phyloP scores from a whole-genome alignment of 2,797 vertebrate genomes.

The Chaunax sp. region DNA sequence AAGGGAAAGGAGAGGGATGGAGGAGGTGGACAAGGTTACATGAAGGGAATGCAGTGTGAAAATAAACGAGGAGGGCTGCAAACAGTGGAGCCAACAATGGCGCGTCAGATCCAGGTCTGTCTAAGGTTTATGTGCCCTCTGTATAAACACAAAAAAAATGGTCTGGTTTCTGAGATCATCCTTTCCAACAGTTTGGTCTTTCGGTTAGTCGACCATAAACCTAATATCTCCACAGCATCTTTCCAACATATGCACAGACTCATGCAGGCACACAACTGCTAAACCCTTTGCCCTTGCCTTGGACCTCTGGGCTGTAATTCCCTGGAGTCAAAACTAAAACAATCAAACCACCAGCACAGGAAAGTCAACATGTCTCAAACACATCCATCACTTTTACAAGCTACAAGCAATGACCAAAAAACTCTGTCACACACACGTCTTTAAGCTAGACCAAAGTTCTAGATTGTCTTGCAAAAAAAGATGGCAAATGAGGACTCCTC shows the following conservation, averaged over 20 bases:
- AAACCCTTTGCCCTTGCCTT: slow-evolving; percentile 38
- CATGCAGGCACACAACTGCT: slow-evolving; percentile 9
- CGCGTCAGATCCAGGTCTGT: slow-evolving; percentile 43
- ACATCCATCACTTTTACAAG: slow-evolving; percentile 41
- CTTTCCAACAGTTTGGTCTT: slow-evolving; percentile 52
- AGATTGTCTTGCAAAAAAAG: slow-evolving; percentile 16
- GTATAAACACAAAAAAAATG: slow-evolving; percentile 58
- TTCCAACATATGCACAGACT: slow-evolving; percentile 1
- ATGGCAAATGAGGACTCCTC: slow-evolving; percentile 7
- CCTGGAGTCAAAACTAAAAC: slow-evolving; percentile 65
- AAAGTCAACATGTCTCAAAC: slow-evolving; percentile 63
- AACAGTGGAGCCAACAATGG: slow-evolving; percentile 50
- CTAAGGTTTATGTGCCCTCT: slow-evolving; percentile 41
- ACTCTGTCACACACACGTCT: slow-evolving; percentile 11
- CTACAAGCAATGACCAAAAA: slow-evolving; percentile 7
- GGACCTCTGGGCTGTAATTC: slow-evolving; percentile 44
- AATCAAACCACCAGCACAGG: slow-evolving; percentile 61
- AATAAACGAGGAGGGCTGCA: slow-evolving; percentile 69
- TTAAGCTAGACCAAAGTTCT: background rate
- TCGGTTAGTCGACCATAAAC: slow-evolving; percentile 36
- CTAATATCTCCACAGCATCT: slow-evolving; percentile 29
- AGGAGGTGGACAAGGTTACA: slow-evolving; percentile 38
- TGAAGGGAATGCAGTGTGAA: slow-evolving; percentile 64
- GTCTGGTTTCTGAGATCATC: slow-evolving; percentile 64
- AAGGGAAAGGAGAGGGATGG: slow-evolving; percentile 42